These are phyloP conservation scores for Trichacis sp. DNA, from an alignment of 2,888 invertebrate genomes.

Conservation along the genomic window DNA sequence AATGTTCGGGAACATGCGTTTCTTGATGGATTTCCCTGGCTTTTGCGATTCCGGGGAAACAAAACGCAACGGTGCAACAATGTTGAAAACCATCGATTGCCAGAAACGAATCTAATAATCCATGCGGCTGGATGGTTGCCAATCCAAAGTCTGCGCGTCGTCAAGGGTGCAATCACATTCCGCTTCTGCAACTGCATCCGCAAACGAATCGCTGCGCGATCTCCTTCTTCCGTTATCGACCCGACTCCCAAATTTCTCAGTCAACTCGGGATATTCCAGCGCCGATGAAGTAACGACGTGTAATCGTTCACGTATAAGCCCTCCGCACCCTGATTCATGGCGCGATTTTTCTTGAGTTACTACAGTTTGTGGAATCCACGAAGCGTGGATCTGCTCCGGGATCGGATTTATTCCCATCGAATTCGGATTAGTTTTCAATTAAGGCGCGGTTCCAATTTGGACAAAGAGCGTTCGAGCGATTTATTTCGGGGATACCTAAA, in stretches of 20 bases:
- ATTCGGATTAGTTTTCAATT: constrained; percentile 1
- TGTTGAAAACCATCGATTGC: constrained; percentile 52
- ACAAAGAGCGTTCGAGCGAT: not conserved
- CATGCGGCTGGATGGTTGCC: constrained; percentile 54
- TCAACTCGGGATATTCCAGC: constrained; percentile 5
- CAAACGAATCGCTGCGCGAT: constrained; percentile 14
- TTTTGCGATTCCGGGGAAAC: not conserved
- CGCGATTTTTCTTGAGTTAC: constrained; percentile 1
- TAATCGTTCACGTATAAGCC: constrained; percentile 10
- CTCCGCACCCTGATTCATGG: not conserved
- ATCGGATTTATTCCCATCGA: not conserved
- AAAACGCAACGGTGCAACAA: constrained; percentile 19
- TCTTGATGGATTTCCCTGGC: not conserved
- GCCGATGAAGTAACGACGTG: constrained; percentile 25
- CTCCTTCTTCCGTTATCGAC: constrained; percentile 16
- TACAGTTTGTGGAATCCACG: not conserved
- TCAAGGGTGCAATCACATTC: constrained; percentile 42
- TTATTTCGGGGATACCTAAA: not conserved
- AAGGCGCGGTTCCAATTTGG: not conserved
- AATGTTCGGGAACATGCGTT: not conserved
- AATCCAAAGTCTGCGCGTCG: constrained; percentile 52
- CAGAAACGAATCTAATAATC: constrained; percentile 54
- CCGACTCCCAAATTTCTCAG: constrained; percentile 24
- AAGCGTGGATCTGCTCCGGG: not conserved
- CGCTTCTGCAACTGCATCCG: constrained; percentile 22